phyloP scores from a whole-genome alignment of 2,888 invertebrate species.

The Salpingus planirostris region DNA sequence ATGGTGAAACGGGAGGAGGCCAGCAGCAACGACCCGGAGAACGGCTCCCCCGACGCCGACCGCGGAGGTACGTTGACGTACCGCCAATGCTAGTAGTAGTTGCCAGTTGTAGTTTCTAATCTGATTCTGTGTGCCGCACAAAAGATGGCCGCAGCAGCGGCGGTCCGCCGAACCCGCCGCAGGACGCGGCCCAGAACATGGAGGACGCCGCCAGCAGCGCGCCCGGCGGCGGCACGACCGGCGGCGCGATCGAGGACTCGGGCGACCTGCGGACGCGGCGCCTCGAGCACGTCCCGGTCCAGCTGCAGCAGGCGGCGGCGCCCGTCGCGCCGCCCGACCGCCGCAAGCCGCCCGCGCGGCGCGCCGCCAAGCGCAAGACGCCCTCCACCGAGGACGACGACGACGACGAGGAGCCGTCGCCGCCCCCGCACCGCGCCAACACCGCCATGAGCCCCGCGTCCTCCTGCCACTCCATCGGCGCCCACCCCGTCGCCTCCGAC shows the following conservation, averaged over 20 bases:
- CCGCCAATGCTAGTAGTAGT: constrained; percentile 37
- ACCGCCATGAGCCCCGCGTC: constrained; percentile 52
- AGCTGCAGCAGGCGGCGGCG: constrained; percentile 42
- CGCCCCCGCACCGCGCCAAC: constrained; percentile 31
- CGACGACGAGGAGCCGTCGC: constrained; percentile 44
- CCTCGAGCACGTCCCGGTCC: constrained; percentile 45
- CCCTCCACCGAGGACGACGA: constrained; percentile 47
- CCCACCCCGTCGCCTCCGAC: constrained; percentile 43
- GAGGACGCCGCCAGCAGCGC: constrained; percentile 32
- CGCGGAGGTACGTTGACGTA: constrained; percentile 51
- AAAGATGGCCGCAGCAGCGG: constrained; percentile 50
- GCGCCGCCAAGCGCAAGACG: constrained; percentile 55
- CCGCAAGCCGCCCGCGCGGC: constrained; percentile 36
- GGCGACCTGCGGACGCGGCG: constrained; percentile 47
- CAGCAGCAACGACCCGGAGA: constrained; percentile 67
- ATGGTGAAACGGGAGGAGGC: constrained; percentile 79
- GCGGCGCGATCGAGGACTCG: constrained; percentile 25
- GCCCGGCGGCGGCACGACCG: constrained; percentile 19
- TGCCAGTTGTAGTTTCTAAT: constrained; percentile 31
- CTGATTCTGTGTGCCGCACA: constrained; percentile 35
- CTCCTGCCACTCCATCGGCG: constrained; percentile 53
- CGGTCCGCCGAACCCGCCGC: constrained; percentile 45
- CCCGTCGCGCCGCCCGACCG: constrained; percentile 31
- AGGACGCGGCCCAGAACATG: constrained; percentile 32
- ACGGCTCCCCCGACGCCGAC: constrained; percentile 82